phyloP scores from a whole-genome alignment of 2,797 vertebrate species.

The Notolabrus celidotus region DNA sequence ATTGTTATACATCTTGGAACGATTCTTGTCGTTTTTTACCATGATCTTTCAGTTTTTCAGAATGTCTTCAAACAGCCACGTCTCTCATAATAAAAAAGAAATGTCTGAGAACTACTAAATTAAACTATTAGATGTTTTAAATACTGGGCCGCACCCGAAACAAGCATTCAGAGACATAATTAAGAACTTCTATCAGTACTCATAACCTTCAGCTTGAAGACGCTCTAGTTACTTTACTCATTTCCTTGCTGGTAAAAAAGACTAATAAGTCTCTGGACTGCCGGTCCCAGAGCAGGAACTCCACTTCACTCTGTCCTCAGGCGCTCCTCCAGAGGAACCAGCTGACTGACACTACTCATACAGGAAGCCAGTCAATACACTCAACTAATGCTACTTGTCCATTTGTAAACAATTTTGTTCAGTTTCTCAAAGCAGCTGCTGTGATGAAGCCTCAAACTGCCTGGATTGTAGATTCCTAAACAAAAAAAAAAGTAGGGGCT shows the following conservation, averaged over 20 bases:
- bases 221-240: constrained; percentile 52
- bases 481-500: background rate
- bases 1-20: background rate
- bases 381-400: constrained; percentile 25
- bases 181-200: constrained; percentile 31
- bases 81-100: background rate
- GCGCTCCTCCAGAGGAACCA: constrained; percentile 55
- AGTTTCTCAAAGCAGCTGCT: background rate
- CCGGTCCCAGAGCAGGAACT: constrained; percentile 44
- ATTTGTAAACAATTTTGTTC: constrained; percentile 19
- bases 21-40: background rate
- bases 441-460: too few species aligned
- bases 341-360: constrained; percentile 69
- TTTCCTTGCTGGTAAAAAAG: constrained; percentile 62
- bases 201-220: constrained; percentile 50
- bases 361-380: constrained; percentile 59
- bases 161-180: constrained; percentile 18
- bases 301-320: constrained; percentile 61
- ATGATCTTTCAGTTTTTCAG: background rate
- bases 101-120: background rate
- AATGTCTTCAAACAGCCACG: background rate
- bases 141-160: background rate
- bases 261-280: constrained; percentile 32
- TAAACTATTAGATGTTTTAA: constrained; percentile 1
- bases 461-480: too few species aligned